Evolutionary conservation across 2,888 invertebrate species (phyloP), one percentile per base, ranked within the genome.

Genomic region (Brachypalpus laphriformis): DNA sequence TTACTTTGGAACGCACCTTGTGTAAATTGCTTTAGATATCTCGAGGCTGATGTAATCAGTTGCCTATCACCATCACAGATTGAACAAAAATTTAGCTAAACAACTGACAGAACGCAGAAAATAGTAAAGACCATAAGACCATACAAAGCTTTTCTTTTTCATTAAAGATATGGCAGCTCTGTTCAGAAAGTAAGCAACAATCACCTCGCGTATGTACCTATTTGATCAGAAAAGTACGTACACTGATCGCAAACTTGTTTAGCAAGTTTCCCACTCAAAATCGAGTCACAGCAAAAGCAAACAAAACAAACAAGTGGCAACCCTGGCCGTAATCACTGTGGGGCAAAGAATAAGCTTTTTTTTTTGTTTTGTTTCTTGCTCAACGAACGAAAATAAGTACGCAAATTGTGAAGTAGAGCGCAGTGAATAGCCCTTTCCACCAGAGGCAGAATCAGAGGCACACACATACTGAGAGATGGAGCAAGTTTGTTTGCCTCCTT

Each of bases 331-430:
- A 82, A 71, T 70, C 61, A 42, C 77, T 82, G 16, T 51, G 49
- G n/a, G 66, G 25, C 59, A 68, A 54, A 40, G 20, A 70, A 70
- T 37, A 63, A 65, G 65, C 47, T 71, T 70, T 61, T 56, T 37
- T 18, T 49, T 28, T 49, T 2, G 47, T 47, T n/a, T 71, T 45
- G 7, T 57, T 59, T 25, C 42, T 42, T 76, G 25, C 14, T 61
- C 72, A 68, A 54, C 77, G 66, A 71, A 76, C 65, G 34, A 76
- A 77, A 66, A 71, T 66, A 82, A 82, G 77, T 77, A 77, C 71
- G 61, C 65, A 72, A 82, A 61, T 77, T 72, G 68, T 68, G 72
- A 83, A 78, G 82, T 82, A 74, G 78, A 83, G 78, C 78, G 66
- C 57, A 78, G 61, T 78, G 51, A 70, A 66, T 34, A 47, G 54